phyloP scores from a whole-genome alignment of 2,797 vertebrate genomes.

The Parambassis ranga region DNA sequence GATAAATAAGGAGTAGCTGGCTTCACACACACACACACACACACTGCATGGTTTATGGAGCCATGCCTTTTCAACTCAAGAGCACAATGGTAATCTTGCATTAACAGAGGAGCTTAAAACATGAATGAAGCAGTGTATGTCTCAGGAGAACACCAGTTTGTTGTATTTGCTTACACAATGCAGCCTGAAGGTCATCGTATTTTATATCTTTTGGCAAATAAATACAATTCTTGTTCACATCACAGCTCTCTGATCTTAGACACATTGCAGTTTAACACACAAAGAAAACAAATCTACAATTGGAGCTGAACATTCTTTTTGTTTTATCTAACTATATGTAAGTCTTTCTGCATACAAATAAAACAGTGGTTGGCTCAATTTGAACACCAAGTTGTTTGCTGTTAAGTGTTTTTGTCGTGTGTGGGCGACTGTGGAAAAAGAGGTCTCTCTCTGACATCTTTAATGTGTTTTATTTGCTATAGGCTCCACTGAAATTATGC shows the following conservation, averaged over 20 bases:
- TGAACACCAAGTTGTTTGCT: not conserved
- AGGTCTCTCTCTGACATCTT: not conserved
- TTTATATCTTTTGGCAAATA: slow-evolving; percentile 25
- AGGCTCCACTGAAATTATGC: not conserved
- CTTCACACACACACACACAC: slow-evolving; percentile 40
- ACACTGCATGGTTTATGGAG: slow-evolving; percentile 54
- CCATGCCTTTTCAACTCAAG: slow-evolving; percentile 56
- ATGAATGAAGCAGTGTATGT: slow-evolving; percentile 50
- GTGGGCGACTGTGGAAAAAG: not conserved
- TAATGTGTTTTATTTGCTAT: not conserved
- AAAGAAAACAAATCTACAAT: not conserved
- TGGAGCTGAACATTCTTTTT: not conserved
- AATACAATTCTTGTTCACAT: not conserved
- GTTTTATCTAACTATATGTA: not conserved
- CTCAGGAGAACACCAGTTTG: slow-evolving; percentile 26
- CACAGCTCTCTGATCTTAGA: not conserved
- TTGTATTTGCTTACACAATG: slow-evolving; percentile 34
- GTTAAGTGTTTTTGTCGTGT: not conserved
- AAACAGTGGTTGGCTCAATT: not conserved
- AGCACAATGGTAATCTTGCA: slow-evolving; percentile 57
- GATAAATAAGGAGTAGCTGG: slow-evolving; percentile 68
- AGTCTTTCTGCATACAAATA: not conserved
- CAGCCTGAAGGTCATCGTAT: slow-evolving; percentile 27
- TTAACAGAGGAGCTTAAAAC: slow-evolving; percentile 51
- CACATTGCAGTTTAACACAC: not conserved